phyloP scores from a whole-genome alignment of 2,113 vertebrate species.

The Chamaea fasciata region DNA sequence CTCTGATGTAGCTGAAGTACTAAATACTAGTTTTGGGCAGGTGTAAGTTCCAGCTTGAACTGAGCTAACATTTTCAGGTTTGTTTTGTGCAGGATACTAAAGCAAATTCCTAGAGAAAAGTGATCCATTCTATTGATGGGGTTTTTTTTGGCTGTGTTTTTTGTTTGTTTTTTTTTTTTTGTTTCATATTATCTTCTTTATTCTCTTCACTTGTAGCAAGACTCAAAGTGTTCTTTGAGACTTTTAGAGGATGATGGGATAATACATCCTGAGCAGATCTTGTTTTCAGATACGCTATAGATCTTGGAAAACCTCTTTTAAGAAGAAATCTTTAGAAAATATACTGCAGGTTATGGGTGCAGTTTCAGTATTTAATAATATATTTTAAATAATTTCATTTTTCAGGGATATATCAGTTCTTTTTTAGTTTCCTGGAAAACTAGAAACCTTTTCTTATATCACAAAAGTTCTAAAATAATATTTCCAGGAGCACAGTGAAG shows the following conservation, averaged over 20 bases:
- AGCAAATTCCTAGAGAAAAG: background rate
- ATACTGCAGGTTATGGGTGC: background rate
- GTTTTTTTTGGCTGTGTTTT: rapidly evolving
- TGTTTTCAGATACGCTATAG: background rate
- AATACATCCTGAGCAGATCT: background rate
- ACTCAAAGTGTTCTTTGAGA: background rate
- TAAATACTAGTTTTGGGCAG: background rate
- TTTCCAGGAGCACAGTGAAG: background rate
- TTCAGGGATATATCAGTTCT: background rate
- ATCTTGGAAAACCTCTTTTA: background rate
- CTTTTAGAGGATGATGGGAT: background rate
- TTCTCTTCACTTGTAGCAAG: background rate
- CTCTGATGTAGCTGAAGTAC: background rate
- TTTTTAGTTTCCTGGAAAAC: background rate
- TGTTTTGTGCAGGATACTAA: background rate
- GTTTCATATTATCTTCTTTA: background rate
- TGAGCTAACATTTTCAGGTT: background rate
- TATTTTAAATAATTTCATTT: background rate
- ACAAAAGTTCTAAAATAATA: background rate
- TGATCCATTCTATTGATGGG: background rate
- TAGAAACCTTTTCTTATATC: background rate
- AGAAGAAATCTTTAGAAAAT: background rate
- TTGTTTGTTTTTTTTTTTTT: no score
- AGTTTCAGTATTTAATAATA: background rate
- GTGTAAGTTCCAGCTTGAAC: background rate